These are phyloP conservation scores for Euclidia mi DNA, from an alignment of 2,888 invertebrate genomes.

Conservation along the genomic window DNA sequence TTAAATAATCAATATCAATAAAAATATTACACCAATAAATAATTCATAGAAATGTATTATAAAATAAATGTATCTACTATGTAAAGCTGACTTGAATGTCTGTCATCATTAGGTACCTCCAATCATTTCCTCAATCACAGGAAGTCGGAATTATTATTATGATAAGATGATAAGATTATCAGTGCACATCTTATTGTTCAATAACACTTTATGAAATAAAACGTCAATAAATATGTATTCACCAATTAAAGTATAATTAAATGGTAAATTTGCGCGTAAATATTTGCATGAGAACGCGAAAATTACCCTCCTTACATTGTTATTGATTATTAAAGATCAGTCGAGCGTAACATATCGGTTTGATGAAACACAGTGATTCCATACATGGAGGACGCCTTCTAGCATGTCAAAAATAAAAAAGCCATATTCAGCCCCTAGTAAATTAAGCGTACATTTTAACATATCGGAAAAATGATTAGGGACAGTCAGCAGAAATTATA, in stretches of 20 bases:
- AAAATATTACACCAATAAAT: conserved; percentile 2
- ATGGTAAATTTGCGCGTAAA: conserved; percentile 37
- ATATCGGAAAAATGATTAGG: conserved; percentile 73
- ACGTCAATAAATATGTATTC: conserved; percentile 12
- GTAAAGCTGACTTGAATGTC: conserved; percentile 36
- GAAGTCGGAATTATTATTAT: no score
- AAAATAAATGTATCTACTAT: conserved; percentile 2
- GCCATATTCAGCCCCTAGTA: conserved; percentile 84
- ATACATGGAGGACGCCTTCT: conserved; percentile 52
- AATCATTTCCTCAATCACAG: conserved; percentile 2
- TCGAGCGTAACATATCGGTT: conserved; percentile 58
- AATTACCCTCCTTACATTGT: conserved; percentile 51
- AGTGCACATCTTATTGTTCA: no score
- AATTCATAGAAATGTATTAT: background rate
- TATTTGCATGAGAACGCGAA: conserved; percentile 48
- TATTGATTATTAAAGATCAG: conserved; percentile 68
- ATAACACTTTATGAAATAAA: no score
- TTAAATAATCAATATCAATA: conserved; percentile 10
- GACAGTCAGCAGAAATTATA: conserved; percentile 83
- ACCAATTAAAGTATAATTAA: conserved; percentile 22
- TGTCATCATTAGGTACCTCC: conserved; percentile 21
- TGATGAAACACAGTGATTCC: conserved; percentile 45
- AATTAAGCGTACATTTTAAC: conserved; percentile 77
- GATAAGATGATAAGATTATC: no score
- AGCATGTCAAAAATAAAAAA: conserved; percentile 75